phyloP scores from a whole-genome alignment of 1,140 invertebrate species.

The Hermatobates lingyangjiaoensis region DNA sequence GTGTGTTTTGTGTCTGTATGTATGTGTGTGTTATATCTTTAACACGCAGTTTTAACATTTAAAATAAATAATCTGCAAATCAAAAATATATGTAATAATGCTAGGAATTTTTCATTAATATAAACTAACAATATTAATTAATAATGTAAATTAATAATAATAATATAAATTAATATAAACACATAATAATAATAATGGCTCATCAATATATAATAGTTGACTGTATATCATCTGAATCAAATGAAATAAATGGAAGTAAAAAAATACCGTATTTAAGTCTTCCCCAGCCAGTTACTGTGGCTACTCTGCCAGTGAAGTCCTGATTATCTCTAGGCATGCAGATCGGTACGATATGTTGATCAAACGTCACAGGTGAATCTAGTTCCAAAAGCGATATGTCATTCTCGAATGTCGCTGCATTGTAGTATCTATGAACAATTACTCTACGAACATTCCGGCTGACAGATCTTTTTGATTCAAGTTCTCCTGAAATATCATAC shows the following conservation, averaged over 20 bases:
- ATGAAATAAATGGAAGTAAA: background rate
- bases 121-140: no score
- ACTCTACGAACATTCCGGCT: slow-evolving; percentile 70
- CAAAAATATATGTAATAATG: no score
- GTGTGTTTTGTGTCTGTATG: no score
- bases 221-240: background rate
- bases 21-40: no score
- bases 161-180: background rate
- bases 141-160: background rate
- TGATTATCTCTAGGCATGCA: slow-evolving; percentile 69
- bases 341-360: slow-evolving; percentile 77
- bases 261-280: slow-evolving; percentile 37
- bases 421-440: slow-evolving; percentile 73
- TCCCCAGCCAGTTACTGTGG: slow-evolving; percentile 64
- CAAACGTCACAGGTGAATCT: slow-evolving; percentile 62
- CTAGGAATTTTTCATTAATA: no score
- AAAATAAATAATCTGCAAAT: no score
- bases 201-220: background rate
- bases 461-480: slow-evolving; percentile 52
- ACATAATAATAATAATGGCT: background rate
- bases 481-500: slow-evolving; percentile 67
- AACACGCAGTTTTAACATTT: no score
- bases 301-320: slow-evolving; percentile 64
- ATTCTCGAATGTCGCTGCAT: slow-evolving; percentile 77
- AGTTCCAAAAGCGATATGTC: slow-evolving; percentile 71